Evolutionary conservation across 1,140 invertebrate genomes (phyloP), one percentile per base, ranked within the genome.

Genomic region (Batillaria attramentaria): DNA sequence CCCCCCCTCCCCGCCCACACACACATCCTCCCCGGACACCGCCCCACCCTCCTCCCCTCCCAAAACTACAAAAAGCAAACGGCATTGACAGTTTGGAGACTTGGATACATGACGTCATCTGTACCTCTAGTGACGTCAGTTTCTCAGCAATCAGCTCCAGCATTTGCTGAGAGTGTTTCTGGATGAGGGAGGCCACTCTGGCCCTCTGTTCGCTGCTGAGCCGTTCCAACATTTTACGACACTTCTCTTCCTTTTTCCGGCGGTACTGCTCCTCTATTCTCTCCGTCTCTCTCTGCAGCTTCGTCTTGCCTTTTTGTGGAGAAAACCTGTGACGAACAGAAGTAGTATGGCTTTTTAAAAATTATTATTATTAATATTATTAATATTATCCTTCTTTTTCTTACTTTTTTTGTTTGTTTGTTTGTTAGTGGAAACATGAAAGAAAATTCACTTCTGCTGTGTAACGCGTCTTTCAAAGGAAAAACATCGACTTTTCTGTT

Each of bases 161-260:
- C 89, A 90, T 90, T 70, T 89, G 87, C 72, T 89, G 87, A 57
- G 86, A 86, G 74, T 90, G 89, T 81, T 90, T 90, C 69, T 90
- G 85, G 33, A 89, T 89, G 76, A 90, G 50, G 72, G 84, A 83
- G 20, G 87, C 84, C 39, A 90, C 89, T 57, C 85, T 82, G 37
- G 81, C 82, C 75, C 86, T 85, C 68, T 89, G 88, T 68, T 90
- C 89, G 24, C 81, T 79, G 35, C 84, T 87, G 60, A 90, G 66
- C 62, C 84, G 81, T 31, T 89, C 87, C 70, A 90, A 68, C 82
- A 89, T 80, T 46, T 83, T 76, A 42, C 84, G 81, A 4, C 89
- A 77, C 35, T 87, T 82, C 76, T 86, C 84, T 69, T 90, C 88
- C 60, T 84, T 87, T 79, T 89, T 87, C 39, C 78, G 68, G 60